Percentiles rank a stretch among this genome's conserved stretches.
Evolutionary conservation across 2,113 vertebrate species (phyloP).

Genomic region (Cavia porcellus): DNA sequence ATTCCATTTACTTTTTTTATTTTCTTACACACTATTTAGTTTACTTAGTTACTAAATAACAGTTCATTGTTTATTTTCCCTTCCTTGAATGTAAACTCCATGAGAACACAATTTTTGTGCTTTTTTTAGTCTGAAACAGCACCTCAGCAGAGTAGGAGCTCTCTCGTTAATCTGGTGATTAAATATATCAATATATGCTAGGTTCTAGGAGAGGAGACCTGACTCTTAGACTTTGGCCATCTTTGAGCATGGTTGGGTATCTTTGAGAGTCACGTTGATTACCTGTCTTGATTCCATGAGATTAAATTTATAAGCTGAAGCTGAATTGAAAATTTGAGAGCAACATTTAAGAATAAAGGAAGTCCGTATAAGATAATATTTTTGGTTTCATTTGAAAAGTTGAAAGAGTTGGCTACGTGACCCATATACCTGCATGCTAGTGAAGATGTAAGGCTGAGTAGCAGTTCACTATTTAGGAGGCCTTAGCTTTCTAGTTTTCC

Average conservation of each 20-base stretch:
- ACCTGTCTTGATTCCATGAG: neutral
- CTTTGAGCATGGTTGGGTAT: neutral
- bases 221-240: neutral
- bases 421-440: neutral
- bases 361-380: constrained; percentile 31
- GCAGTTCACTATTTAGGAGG: neutral
- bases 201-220: neutral
- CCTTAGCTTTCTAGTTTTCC: neutral
- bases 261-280: neutral
- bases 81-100: neutral
- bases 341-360: constrained; percentile 12
- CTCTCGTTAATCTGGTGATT: neutral
- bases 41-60: neutral
- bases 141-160: neutral
- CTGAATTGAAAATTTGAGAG: constrained; percentile 7
- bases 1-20: neutral
- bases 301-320: neutral
- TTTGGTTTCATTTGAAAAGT: neutral
- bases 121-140: neutral
- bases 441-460: neutral
- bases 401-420: neutral
- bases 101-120: neutral
- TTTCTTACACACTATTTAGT: neutral
- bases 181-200: neutral
- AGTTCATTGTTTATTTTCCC: neutral